Conservation (phyloP, 53 echinoderm and acorn worm genomes). For the Stichopus horrens region DNA sequence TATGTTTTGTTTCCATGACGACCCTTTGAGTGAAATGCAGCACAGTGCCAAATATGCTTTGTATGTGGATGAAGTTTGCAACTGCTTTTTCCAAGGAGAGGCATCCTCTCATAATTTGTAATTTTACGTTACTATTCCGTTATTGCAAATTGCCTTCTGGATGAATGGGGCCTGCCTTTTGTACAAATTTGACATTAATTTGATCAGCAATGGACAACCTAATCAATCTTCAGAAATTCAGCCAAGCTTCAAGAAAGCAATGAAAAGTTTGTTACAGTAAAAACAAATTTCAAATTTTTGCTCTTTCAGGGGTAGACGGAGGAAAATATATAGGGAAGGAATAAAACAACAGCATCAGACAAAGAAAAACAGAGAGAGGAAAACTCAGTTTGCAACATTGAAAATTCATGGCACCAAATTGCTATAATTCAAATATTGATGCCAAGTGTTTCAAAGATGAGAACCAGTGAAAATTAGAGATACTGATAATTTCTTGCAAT, state of each 20-base stretch:
- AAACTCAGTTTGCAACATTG: too few relatives aligned
- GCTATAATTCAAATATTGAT: too few relatives aligned
- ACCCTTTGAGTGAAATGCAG: neutral
- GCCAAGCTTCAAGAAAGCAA: neutral
- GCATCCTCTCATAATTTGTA: too few relatives aligned
- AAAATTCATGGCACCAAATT: too few relatives aligned
- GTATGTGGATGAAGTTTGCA: too few relatives aligned
- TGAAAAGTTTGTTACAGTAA: neutral
- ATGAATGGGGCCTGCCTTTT: neutral
- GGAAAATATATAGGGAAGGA: neutral
- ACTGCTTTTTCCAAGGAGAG: too few relatives aligned
- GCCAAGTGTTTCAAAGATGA: too few relatives aligned
- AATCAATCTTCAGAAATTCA: neutral
- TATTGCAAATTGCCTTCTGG: neutral
- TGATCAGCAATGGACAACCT: neutral
- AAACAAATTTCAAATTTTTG: neutral
- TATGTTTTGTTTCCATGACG: neutral
- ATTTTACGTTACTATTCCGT: neutral
- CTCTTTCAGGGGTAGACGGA: neutral
- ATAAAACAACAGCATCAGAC: neutral
- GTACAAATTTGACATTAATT: neutral
- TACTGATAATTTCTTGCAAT: too few relatives aligned
- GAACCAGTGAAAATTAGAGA: too few relatives aligned
- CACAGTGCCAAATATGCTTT: too few relatives aligned
- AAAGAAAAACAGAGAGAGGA: too few relatives aligned